A percentile compares a stretch with the other conserved stretches of the same genome.
These are phyloP conservation scores for Circaetus cinerascens DNA, from an alignment of 2,113 vertebrate genomes.

Conservation along the genomic window DNA sequence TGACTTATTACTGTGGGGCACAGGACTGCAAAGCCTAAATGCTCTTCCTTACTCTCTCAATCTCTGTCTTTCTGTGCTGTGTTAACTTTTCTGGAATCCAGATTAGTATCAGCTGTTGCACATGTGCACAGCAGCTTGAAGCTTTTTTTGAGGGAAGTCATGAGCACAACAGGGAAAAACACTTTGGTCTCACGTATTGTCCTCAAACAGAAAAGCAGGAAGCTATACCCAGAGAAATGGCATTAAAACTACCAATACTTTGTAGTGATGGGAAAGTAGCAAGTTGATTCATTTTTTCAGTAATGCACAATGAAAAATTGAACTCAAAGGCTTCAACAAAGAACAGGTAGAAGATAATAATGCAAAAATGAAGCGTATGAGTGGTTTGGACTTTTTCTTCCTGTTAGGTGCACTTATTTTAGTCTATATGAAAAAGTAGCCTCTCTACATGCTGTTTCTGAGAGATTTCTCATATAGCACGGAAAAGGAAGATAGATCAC, in stretches of 20 bases:
- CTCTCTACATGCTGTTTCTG: not conserved
- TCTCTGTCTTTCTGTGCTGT: not conserved
- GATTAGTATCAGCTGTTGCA: not conserved
- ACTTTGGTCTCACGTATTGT: not conserved
- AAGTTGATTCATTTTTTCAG: not conserved
- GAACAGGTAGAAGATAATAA: not conserved
- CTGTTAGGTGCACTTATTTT: not conserved
- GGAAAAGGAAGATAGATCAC: too few relatives aligned
- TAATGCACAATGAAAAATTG: not conserved
- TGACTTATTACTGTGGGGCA: not conserved
- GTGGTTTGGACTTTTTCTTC: not conserved
- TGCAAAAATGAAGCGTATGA: not conserved
- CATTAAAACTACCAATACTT: not conserved
- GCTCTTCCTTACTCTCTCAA: not conserved
- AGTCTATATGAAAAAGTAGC: not conserved
- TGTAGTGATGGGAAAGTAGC: not conserved
- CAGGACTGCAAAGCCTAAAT: not conserved
- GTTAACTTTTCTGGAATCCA: not conserved
- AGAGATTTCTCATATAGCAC: not conserved
- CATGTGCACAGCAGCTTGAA: not conserved
- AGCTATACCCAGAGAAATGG: not conserved
- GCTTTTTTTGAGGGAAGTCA: not conserved
- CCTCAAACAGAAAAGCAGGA: not conserved
- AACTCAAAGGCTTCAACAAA: not conserved
- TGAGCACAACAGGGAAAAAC: not conserved